Evolutionary conservation across 2,888 invertebrate genomes (phyloP), one percentile per base, ranked within the genome.

Genomic region (Disparrhopalites patrizii): DNA sequence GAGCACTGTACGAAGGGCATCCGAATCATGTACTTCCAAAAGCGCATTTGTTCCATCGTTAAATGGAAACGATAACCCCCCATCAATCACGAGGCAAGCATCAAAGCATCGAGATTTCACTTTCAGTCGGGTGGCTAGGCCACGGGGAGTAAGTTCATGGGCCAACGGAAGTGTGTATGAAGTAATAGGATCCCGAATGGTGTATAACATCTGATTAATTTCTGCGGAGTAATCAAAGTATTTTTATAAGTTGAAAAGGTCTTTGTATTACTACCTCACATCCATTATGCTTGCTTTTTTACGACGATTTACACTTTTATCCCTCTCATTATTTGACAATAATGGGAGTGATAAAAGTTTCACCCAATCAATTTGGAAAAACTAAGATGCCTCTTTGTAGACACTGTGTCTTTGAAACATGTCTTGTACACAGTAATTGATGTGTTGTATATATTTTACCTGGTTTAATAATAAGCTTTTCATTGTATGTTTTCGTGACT

Each of bases 1-100:
- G 20, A 69, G 54, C 15, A 73, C 63, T 1, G 95, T 94, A 79
- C 90, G 84, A 0, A 99, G 82, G 0, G 92, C 87, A 79, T 98
- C 96, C 78, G 93, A 89, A 0, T 91, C 90, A 72, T 86, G 83
- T 30, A 91, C 87, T 80, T 94, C 91, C 15, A 99, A 80, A 8
- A 87, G 79, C 0, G 91, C 96, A 71, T 88, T 85, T 0, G 94
- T 89, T 1, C 98, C 98, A 78, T 94, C 93, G 80, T 96, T 97
- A 80, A 98, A 99, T 0, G 88, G 86, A 78, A 92, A 93, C 0
- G 92, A 91, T 18, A 94, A 87, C 70, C 95, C 93, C 28, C 99
- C 98, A 79, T 99, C 99, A 25, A 99, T 86, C 0, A 98, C 97
- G 20, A 99, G 81, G 78, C 90, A 89, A 15, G 91, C 94, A 80